Evolutionary conservation across 2,113 vertebrate genomes (phyloP).

Genomic region (Poecile atricapillus): DNA sequence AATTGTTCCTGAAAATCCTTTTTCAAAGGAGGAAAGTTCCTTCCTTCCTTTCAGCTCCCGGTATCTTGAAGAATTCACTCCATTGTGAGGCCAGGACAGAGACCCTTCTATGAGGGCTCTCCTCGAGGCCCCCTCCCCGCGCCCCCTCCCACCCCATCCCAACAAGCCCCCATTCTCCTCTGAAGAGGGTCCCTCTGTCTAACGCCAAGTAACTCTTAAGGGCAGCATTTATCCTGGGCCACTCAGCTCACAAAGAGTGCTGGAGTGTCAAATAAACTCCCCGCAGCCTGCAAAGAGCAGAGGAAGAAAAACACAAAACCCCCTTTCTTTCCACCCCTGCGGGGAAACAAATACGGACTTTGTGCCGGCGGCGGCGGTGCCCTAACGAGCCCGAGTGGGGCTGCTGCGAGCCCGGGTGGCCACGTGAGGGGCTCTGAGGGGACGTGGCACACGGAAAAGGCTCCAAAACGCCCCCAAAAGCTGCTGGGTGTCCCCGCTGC

Average conservation of each 20-base stretch:
- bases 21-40: slow-evolving; percentile 52
- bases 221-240: slow-evolving; percentile 88
- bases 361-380: slow-evolving; percentile 79
- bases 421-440: background rate
- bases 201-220: slow-evolving; percentile 90
- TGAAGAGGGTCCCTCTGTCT: slow-evolving; percentile 97
- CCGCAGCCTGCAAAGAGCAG: slow-evolving; percentile 74
- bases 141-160: slow-evolving; percentile 77
- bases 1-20: slow-evolving; percentile 64
- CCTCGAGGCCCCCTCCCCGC: slow-evolving; percentile 40
- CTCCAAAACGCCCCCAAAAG: background rate
- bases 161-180: slow-evolving; percentile 94
- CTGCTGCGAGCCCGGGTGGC: background rate
- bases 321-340: slow-evolving; percentile 86
- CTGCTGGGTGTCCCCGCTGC: background rate
- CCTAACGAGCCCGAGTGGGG: slow-evolving; percentile 72
- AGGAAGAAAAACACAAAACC: slow-evolving; percentile 81
- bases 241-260: slow-evolving; percentile 89
- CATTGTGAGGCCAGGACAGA: slow-evolving; percentile 85
- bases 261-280: slow-evolving; percentile 93
- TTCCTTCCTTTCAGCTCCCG: slow-evolving; percentile 67
- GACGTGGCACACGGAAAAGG: background rate
- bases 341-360: slow-evolving; percentile 87
- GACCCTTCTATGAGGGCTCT: slow-evolving; percentile 82
- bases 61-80: slow-evolving; percentile 79